A percentile compares a stretch with the other conserved stretches of the same genome.
phyloP scores from a whole-genome alignment of 2,797 vertebrate species.

The Lacerta viridis region DNA sequence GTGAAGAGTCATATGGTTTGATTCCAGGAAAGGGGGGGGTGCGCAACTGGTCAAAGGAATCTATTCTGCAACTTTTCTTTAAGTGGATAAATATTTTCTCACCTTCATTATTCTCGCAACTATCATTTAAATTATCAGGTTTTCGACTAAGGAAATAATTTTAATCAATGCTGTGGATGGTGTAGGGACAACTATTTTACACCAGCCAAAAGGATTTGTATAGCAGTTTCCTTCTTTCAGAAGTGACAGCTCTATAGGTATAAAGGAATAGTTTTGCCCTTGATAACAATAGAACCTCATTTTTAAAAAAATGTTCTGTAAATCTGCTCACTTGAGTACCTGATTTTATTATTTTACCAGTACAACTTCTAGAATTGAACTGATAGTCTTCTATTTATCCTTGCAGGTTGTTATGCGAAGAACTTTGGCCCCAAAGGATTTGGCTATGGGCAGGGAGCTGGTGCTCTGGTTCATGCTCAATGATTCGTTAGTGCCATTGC shows the following conservation, averaged over 20 bases:
- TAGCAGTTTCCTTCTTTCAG: background rate
- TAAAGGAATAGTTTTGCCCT: background rate
- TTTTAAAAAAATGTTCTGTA: background rate
- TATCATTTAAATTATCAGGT: too few relatives aligned
- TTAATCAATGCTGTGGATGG: background rate
- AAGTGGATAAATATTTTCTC: background rate
- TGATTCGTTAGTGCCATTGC: slow-evolving; percentile 69
- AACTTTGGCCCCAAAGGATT: slow-evolving; percentile 98
- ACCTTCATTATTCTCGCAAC: too few relatives aligned
- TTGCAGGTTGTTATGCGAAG: slow-evolving; percentile 94
- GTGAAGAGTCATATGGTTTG: background rate
- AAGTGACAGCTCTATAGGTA: background rate
- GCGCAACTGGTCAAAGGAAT: background rate
- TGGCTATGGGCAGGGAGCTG: slow-evolving; percentile 95
- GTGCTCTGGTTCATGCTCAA: slow-evolving; percentile 93
- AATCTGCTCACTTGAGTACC: background rate
- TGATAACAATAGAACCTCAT: background rate
- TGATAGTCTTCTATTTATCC: slow-evolving; percentile 37
- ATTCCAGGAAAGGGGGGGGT: background rate
- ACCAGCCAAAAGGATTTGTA: background rate
- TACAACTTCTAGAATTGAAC: background rate
- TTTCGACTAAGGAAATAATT: background rate
- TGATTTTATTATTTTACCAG: background rate
- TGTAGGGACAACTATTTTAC: background rate
- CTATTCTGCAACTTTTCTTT: background rate